Evolutionary conservation across 1,140 invertebrate genomes (phyloP).

Genomic region (Parasteatoda tepidariorum): DNA sequence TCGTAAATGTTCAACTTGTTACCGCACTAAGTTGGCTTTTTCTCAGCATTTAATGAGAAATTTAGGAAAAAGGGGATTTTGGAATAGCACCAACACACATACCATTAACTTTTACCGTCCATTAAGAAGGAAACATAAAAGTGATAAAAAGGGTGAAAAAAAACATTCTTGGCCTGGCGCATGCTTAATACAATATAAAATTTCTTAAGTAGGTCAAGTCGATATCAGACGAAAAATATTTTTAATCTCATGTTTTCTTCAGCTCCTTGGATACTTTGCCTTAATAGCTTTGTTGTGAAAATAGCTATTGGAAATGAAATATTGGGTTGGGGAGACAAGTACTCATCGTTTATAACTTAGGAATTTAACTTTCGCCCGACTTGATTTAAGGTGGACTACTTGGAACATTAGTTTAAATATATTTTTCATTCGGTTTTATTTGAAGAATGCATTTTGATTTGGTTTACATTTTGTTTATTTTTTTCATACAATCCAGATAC

Average conservation of each 20-base stretch:
- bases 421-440: too few species aligned
- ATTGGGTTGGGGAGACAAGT: background rate
- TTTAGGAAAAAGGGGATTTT: background rate
- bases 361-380: too few species aligned
- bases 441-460: too few species aligned
- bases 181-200: constrained; percentile 36
- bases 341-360: too few species aligned
- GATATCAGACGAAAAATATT: background rate
- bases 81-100: constrained; percentile 2
- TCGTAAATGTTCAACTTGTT: too few species aligned
- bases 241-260: background rate
- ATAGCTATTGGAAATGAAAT: background rate
- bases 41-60: background rate
- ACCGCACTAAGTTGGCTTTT: background rate
- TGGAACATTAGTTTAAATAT: too few species aligned
- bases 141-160: background rate
- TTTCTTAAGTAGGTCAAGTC: constrained; percentile 34
- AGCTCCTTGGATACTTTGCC: background rate
- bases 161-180: background rate
- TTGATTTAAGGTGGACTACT: too few species aligned
- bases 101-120: constrained; percentile 24
- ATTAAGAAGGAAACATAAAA: constrained; percentile 13
- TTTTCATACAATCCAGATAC: too few species aligned
- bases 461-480: too few species aligned
- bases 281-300: background rate